Percentiles rank a stretch among this genome's conserved stretches.
phyloP scores from a whole-genome alignment of 2,113 vertebrate genomes.

The Albula goreensis region DNA sequence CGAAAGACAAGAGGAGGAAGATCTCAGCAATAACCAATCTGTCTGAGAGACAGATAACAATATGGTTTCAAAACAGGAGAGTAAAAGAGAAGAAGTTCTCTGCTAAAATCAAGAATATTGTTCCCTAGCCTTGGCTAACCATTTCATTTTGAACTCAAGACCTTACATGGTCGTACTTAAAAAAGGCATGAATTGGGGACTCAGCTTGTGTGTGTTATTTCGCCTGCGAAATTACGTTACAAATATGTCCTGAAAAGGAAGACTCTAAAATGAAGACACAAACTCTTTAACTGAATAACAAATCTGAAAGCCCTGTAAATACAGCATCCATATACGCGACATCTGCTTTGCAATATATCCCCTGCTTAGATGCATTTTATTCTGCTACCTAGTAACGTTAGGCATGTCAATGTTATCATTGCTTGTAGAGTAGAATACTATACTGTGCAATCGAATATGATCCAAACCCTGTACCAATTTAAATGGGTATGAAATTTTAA shows the following conservation, averaged over 20 bases:
- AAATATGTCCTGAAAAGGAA: slow-evolving; percentile 19
- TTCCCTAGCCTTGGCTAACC: slow-evolving; percentile 57
- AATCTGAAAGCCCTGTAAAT: slow-evolving; percentile 56
- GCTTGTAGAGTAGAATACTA: slow-evolving; percentile 48
- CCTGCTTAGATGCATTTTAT: slow-evolving; percentile 26
- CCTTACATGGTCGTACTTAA: not conserved
- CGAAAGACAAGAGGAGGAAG: slow-evolving; percentile 93
- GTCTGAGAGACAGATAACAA: slow-evolving; percentile 91
- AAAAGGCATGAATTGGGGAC: not conserved
- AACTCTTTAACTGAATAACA: slow-evolving; percentile 28
- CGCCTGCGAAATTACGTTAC: slow-evolving; percentile 32
- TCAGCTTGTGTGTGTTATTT: slow-evolving; percentile 29
- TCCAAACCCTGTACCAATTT: slow-evolving; percentile 43
- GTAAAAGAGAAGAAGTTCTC: slow-evolving; percentile 95
- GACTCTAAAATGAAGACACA: slow-evolving; percentile 36
- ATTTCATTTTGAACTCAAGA: not conserved
- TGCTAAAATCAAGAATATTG: slow-evolving; percentile 82
- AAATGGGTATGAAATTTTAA: slow-evolving; percentile 43
- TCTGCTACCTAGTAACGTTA: slow-evolving; percentile 44
- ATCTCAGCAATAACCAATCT: slow-evolving; percentile 86
- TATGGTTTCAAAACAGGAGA: slow-evolving; percentile 94
- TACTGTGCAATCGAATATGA: slow-evolving; percentile 44
- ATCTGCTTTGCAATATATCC: slow-evolving; percentile 37
- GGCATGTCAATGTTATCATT: slow-evolving; percentile 50
- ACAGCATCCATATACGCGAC: slow-evolving; percentile 53